phyloP scores from a whole-genome alignment of 2,797 vertebrate species.

The Squalus acanthias region DNA sequence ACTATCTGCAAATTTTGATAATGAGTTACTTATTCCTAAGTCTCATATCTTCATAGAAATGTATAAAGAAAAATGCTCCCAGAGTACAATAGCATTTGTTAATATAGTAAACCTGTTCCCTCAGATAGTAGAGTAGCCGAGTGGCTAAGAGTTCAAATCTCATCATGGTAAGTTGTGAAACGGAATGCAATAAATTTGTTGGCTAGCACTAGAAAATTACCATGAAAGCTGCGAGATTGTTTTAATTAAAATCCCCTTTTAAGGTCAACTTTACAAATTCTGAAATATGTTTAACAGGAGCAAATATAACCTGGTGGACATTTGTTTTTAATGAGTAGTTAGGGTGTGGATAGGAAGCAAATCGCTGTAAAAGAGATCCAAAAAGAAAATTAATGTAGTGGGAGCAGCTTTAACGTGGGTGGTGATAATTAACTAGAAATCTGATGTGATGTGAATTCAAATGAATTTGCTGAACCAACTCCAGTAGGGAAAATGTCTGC shows the following conservation, averaged over 20 bases:
- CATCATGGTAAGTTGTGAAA: neutral
- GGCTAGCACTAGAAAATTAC: neutral
- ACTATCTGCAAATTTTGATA: neutral
- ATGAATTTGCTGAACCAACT: neutral
- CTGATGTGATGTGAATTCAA: neutral
- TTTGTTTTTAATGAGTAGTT: neutral
- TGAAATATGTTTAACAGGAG: neutral
- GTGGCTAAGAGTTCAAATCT: neutral
- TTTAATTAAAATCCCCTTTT: neutral
- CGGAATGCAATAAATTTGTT: neutral
- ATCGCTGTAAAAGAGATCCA: neutral
- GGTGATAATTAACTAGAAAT: slow-evolving; percentile 4
- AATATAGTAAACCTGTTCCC: neutral
- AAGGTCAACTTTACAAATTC: neutral
- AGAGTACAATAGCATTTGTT: neutral
- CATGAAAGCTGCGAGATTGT: neutral
- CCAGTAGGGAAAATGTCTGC: neutral
- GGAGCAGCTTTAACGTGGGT: neutral
- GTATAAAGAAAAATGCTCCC: neutral
- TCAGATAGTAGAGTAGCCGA: neutral
- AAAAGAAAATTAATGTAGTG: neutral
- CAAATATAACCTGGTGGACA: neutral
- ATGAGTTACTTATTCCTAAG: neutral
- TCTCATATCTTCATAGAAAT: neutral
- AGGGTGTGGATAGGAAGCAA: neutral